These are phyloP conservation scores for Yasuhikotakia modesta DNA, from an alignment of 2,797 vertebrate species.

Conservation along the genomic window DNA sequence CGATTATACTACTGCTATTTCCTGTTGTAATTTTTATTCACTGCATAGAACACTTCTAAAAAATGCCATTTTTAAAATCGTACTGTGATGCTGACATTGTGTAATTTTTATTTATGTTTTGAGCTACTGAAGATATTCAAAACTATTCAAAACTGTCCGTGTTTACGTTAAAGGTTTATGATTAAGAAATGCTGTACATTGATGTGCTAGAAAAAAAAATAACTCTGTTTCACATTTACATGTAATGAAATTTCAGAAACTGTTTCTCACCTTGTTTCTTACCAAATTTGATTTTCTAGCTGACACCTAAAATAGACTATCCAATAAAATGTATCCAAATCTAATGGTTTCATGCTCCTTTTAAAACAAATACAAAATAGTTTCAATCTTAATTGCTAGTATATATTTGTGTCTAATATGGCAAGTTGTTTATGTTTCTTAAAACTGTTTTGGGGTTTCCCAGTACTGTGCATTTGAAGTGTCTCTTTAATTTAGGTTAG, in stretches of 20 bases:
- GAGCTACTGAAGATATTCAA: not conserved
- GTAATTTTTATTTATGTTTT: constrained; percentile 17
- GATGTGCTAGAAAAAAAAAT: not conserved
- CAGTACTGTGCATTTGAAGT: too few relatives aligned
- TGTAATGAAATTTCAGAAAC: not conserved
- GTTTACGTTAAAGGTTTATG: not conserved
- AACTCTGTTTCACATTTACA: constrained; percentile 14
- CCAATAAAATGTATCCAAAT: constrained; percentile 47
- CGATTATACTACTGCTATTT: constrained; percentile 16
- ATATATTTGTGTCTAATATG: not conserved
- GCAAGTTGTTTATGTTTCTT: not conserved
- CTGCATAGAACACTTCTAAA: constrained; percentile 50
- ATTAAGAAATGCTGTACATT: constrained; percentile 55
- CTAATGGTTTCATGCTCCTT: constrained; percentile 5
- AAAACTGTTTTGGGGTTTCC: too few relatives aligned
- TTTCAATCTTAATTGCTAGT: not conserved
- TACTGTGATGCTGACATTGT: constrained; percentile 16
- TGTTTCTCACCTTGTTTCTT: constrained; percentile 16
- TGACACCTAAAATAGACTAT: constrained; percentile 28
- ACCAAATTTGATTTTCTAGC: constrained; percentile 26
- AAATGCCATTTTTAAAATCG: constrained; percentile 32
- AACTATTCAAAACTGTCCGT: constrained; percentile 30
- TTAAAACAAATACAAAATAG: not conserved
- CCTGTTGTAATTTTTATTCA: constrained; percentile 25
- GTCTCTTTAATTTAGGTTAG: too few relatives aligned